phyloP scores from a whole-genome alignment of 2,113 vertebrate genomes.

The Rhinolophus sinicus region DNA sequence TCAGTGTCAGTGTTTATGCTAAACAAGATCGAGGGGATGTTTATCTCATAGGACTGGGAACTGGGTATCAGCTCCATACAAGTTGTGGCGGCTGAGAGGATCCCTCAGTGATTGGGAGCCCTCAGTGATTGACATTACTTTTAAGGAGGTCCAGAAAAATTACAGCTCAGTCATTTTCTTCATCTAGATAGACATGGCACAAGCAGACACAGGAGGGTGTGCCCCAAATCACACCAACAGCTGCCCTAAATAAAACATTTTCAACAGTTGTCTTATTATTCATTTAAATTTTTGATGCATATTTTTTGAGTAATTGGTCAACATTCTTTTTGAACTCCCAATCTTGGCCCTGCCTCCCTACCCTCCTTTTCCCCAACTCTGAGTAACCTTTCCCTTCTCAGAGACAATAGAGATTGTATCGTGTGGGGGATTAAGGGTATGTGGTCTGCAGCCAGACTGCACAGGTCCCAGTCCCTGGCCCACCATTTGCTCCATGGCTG shows the following conservation, averaged over 20 bases:
- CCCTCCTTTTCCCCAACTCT: background rate
- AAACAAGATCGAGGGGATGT: background rate
- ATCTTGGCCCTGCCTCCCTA: background rate
- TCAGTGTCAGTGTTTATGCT: slow-evolving; percentile 49
- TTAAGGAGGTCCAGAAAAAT: background rate
- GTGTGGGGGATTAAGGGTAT: background rate
- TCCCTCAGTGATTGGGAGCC: background rate
- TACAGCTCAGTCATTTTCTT: background rate
- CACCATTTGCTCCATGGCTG: background rate
- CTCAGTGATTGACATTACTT: background rate
- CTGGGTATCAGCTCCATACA: background rate
- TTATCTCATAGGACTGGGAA: slow-evolving; percentile 13
- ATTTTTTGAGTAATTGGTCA: background rate
- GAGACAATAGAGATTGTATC: background rate
- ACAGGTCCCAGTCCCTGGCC: accelerated
- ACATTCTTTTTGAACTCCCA: background rate
- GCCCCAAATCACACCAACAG: background rate
- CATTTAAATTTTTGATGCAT: background rate
- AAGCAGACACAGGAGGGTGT: background rate
- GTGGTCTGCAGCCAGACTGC: background rate
- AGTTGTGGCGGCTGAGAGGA: background rate
- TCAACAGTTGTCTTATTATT: background rate
- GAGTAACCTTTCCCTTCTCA: background rate
- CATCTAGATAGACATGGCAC: background rate
- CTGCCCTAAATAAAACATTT: background rate